These are phyloP conservation scores for Loris lydekkerianus DNA, from an alignment of 2,797 vertebrate species.

Conservation along the genomic window DNA sequence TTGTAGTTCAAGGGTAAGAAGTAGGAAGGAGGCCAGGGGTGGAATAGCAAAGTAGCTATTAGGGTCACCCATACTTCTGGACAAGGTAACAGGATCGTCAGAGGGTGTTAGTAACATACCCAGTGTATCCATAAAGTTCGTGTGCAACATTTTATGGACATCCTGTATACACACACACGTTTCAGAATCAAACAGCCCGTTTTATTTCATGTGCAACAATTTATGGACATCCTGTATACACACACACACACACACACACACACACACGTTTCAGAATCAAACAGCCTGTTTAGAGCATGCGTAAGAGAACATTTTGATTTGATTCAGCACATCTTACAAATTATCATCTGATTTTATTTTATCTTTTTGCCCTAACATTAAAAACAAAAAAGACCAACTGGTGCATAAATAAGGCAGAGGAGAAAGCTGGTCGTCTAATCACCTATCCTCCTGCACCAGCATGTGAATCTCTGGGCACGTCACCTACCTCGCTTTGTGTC, in stretches of 20 bases:
- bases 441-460: not conserved
- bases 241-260: not conserved
- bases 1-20: not conserved
- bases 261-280: slow-evolving; percentile 39
- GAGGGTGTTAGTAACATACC: too few relatives aligned
- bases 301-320: slow-evolving; percentile 38
- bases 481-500: not conserved
- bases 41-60: too few relatives aligned
- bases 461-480: not conserved
- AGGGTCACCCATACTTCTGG: too few relatives aligned
- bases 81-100: too few relatives aligned
- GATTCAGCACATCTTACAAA: not conserved
- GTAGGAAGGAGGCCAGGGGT: not conserved
- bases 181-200: slow-evolving; percentile 23
- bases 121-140: too few relatives aligned
- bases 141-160: too few relatives aligned
- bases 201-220: not conserved
- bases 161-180: too few relatives aligned
- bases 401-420: not conserved
- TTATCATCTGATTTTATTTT: not conserved
- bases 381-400: not conserved
- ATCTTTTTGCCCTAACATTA: not conserved
- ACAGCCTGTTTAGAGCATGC: not conserved
- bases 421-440: not conserved
- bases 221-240: too few relatives aligned